Evolutionary conservation across 2,797 vertebrate genomes (phyloP), one percentile per base, ranked within the genome.

Genomic region (Meda fulgida): DNA sequence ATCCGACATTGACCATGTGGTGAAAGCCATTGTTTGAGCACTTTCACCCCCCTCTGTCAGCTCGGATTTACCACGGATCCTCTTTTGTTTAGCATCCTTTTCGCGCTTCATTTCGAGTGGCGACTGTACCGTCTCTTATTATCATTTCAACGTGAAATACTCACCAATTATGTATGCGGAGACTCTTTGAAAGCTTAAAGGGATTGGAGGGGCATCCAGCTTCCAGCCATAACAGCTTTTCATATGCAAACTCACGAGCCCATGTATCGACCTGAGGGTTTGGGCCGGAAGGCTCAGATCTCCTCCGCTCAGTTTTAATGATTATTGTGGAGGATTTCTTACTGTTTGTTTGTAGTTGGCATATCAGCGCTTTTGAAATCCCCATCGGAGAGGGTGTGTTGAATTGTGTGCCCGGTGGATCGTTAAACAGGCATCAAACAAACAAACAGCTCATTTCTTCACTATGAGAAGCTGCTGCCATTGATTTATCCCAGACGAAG

Each of bases 171-270:
- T 38, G 48, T 51, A 76, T 87, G 80, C 46, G 19, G 43, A 86
- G 73, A 82, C 31, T 43, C 53, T 76, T 21, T 66, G 26, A 73
- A 65, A n/a, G 73, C 72, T 83, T 72, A 82, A 85, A 80, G 36
- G 40, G 76, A 66, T 63, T 55, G 10, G 16, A 75, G 69, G 43
- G 48, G 51, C 58, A 77, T 81, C 83, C 90, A 51, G 90, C 88
- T 87, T 67, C 88, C 26, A 91, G 87, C 81, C 71, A 78, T 81
- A 70, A 69, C 67, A 84, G 84, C 84, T 87, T 89, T 91, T 92
- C 87, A 93, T 90, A 93, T 93, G 90, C 89, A 92, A 90, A 93
- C 89, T 80, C 26, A 84, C 53, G 81, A 90, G 88, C 89, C 89
- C 90, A 88, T 31, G 71, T 9, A 19, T 29, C 36, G 60, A 81